Evolutionary conservation across 2,797 vertebrate species (phyloP).

Genomic region (Argentina silus): DNA sequence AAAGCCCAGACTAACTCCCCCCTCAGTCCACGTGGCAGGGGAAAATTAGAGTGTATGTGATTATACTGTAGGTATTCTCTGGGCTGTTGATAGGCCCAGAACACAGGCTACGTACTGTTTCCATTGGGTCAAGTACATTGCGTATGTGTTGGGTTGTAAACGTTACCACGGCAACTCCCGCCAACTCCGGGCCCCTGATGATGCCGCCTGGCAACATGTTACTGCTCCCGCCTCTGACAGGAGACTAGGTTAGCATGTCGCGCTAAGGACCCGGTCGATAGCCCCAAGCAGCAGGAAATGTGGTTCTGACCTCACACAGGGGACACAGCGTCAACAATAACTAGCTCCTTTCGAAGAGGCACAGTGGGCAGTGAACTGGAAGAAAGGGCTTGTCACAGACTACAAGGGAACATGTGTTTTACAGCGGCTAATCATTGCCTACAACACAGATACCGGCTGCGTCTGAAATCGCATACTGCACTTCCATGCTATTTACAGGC

Average conservation of each 20-base stretch:
- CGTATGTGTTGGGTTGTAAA: neutral
- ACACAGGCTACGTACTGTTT: slow-evolving; percentile 13
- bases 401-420: neutral
- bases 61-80: neutral
- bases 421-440: neutral
- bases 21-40: slow-evolving; percentile 59
- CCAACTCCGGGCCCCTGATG: neutral
- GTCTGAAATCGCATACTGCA: no score
- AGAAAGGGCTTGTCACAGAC: neutral
- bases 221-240: neutral
- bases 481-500: no score
- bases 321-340: neutral
- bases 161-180: neutral
- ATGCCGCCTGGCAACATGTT: neutral
- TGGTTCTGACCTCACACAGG: neutral
- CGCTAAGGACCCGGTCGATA: neutral
- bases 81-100: neutral
- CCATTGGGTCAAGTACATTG: slow-evolving; percentile 17
- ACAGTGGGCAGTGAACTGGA: neutral
- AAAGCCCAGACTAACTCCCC: neutral
- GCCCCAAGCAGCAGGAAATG: neutral
- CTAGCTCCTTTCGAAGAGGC: neutral
- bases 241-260: neutral
- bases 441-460: neutral
- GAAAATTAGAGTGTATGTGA: slow-evolving; percentile 13